Evolutionary conservation across 1,140 invertebrate species (phyloP), one percentile per base, ranked within the genome.

Genomic region (Anoplolepis gracilipes): DNA sequence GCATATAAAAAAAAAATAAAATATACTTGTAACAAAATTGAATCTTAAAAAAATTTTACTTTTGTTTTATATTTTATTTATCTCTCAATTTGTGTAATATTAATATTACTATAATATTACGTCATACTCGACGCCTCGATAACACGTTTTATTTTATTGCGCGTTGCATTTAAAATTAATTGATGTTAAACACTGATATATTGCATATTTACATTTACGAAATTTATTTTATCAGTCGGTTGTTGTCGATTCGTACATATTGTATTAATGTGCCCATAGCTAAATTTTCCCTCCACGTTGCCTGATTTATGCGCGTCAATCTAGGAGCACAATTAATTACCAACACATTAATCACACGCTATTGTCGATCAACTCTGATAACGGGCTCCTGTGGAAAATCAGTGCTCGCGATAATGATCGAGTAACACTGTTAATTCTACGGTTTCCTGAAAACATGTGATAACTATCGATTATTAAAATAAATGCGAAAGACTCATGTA

Each of bases 311-410:
- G 28, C 25, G 53, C 78, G 67, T 82, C 78, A 73, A 82, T 59
- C 67, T 82, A 82, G 53, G 28, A 82, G 55, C 70, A 59, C 67
- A 72, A 82, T 82, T 82, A 72, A 82, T 82, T 82, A 73, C 53
- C 67, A 82, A 82, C 67, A 42, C 78, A 73, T 82, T 82, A 82
- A 82, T 82, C 78, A 82, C 25, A 25, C 4, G 36, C 67, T 82
- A 82, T 82, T 82, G 67, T 82, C 78, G 78, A 82, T 82, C 78
- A 82, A 53, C 28, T 28, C 30, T 33, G 78, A 82, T 82, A 82
- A 82, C 53, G 19, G 36, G 53, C 28, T 59, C 36, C 55, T 59
- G 36, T 73, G 53, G 78, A 73, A 46, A 82, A 82, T 82, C 67
- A 82, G 25, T 33, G 77, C 49, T 33, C 53, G 11, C 55, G 53